Evolutionary conservation across 2,113 vertebrate species (phyloP), one percentile per base, ranked within the genome.

Genomic region (Rissa tridactyla): DNA sequence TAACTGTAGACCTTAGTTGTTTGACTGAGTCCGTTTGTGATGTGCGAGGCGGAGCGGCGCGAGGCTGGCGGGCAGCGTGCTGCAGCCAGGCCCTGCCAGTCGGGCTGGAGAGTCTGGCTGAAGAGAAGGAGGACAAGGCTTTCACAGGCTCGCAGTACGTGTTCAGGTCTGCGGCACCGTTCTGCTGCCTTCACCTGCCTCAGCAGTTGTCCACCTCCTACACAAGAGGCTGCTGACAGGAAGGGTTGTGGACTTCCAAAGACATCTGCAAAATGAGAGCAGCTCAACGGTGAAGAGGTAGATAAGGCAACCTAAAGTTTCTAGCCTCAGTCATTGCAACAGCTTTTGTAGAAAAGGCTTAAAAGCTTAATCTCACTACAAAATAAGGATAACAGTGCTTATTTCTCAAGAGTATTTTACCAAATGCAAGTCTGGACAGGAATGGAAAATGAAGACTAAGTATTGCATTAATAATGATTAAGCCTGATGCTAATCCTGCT

Each of bases 11-110:
- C 13, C n/a, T 72, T 29, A n/a, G 10, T 44, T 49, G 17, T 68
- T 83, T n/a, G 66, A 61, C 68, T 70, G 40, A 44, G 22, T 42
- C 17, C 38, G 42, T 49, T 68, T 1, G 14, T 13, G 47, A 26
- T 36, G 64, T 5, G 8, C 0, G 0, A 82, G 75, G 42, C 1
- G 2, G 38, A 82, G 58, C 0, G 1, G 49, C 0, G 5, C 0
- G 3, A 51, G 32, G 55, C 51, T 52, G 49, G 10, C 47, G 36
- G 64, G 68, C 46, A 80, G 44, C 6, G 2, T 3, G 29, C 40
- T 17, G 51, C 11, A 30, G n/a, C 32, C 8, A 3, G 10, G 30
- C 36, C n/a, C 49, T 60, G 32, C 36, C 21, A 18, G 27, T 4
- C 51, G 7, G 44, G 29, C 23, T 55, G 57, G 30, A n/a, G n/a